phyloP scores from a whole-genome alignment of 1,140 invertebrate genomes.

The Apis cerana region DNA sequence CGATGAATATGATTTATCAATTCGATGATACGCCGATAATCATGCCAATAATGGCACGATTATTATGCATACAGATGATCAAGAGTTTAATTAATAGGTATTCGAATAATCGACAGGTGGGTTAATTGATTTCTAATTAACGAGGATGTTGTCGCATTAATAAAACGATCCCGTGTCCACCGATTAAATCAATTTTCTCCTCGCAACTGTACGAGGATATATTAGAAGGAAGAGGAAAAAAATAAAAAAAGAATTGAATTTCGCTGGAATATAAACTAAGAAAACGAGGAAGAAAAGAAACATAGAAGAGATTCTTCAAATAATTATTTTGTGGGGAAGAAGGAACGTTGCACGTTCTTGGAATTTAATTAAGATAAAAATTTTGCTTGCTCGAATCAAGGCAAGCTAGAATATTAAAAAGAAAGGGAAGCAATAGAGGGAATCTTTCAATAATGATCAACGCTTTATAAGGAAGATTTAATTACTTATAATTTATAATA shows the following conservation, averaged over 20 bases:
- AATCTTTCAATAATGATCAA: too few relatives aligned
- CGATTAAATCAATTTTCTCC: neutral
- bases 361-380: too few relatives aligned
- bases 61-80: constrained; percentile 30
- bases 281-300: too few relatives aligned
- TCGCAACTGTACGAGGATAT: neutral
- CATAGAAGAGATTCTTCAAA: too few relatives aligned
- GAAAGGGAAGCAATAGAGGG: too few relatives aligned
- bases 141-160: constrained; percentile 20
- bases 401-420: too few relatives aligned
- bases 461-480: too few relatives aligned
- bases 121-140: constrained; percentile 40
- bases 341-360: too few relatives aligned
- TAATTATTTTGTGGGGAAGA: too few relatives aligned
- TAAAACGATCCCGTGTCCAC: constrained; percentile 6
- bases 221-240: too few relatives aligned
- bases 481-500: too few relatives aligned
- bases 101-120: constrained; percentile 23
- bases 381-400: too few relatives aligned
- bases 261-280: neutral
- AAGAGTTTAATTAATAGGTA: constrained; percentile 37
- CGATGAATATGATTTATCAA: constrained; percentile 5
- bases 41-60: constrained; percentile 20
- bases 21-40: constrained; percentile 17
- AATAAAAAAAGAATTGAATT: neutral